Percentiles rank a stretch among this genome's conserved stretches.
These are phyloP conservation scores for Zaprionus vittiger DNA, from an alignment of 1,140 invertebrate genomes.

Conservation along the genomic window DNA sequence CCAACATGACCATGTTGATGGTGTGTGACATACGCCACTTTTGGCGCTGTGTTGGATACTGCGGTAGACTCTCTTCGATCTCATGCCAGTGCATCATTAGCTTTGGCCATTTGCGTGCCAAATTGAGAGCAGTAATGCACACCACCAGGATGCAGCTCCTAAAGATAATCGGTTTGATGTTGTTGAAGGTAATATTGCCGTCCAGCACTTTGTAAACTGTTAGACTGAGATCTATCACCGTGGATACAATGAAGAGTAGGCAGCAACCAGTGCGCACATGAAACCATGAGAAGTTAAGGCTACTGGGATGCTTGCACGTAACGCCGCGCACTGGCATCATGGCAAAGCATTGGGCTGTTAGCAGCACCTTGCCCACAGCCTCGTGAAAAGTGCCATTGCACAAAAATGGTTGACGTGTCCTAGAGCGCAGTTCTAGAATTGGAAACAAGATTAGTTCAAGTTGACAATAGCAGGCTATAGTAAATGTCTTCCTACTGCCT, in stretches of 20 bases:
- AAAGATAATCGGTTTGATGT: constrained; percentile 78
- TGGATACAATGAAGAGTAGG: constrained; percentile 55
- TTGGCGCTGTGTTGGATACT: constrained; percentile 63
- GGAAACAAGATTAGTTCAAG: background rate
- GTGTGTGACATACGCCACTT: constrained; percentile 66
- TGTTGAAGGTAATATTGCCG: constrained; percentile 72
- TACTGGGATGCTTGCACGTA: constrained; percentile 52
- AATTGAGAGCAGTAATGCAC: constrained; percentile 47
- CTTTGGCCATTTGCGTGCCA: constrained; percentile 76
- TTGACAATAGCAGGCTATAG: background rate
- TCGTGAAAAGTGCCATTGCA: constrained; percentile 78
- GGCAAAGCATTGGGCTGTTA: constrained; percentile 78
- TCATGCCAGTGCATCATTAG: constrained; percentile 75
- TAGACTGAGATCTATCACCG: constrained; percentile 45
- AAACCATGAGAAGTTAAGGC: constrained; percentile 73
- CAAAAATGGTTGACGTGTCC: constrained; percentile 54
- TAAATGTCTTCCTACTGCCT: constrained; percentile 10
- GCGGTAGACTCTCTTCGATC: constrained; percentile 70
- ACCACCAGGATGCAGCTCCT: constrained; percentile 60
- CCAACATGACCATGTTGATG: constrained; percentile 72
- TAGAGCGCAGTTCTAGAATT: constrained; percentile 46
- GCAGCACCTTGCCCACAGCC: constrained; percentile 70
- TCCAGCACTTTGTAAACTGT: constrained; percentile 62
- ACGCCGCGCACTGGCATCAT: constrained; percentile 82
- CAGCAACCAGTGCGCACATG: constrained; percentile 64